These are phyloP conservation scores for Zelostemma sp. DNA, from an alignment of 1,140 invertebrate genomes.

Conservation along the genomic window DNA sequence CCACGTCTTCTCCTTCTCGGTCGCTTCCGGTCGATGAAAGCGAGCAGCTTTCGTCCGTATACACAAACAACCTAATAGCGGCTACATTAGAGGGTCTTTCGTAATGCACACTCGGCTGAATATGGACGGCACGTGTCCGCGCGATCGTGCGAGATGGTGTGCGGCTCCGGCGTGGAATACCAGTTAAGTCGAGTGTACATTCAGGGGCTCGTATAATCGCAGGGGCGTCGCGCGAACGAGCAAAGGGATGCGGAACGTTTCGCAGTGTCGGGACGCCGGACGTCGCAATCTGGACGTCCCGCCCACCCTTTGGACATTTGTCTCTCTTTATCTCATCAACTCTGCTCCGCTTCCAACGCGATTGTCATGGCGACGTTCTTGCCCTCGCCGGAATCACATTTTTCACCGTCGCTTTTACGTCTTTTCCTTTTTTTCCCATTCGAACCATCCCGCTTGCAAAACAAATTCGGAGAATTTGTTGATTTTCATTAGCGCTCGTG, in stretches of 20 bases:
- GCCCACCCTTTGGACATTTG: conserved; percentile 48
- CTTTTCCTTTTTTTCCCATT: too few relatives aligned
- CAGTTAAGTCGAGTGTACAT: conserved; percentile 44
- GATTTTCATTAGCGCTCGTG: not conserved
- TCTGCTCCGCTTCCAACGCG: conserved; percentile 42
- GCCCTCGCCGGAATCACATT: conserved; percentile 28
- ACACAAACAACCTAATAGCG: conserved; percentile 59
- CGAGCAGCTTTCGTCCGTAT: conserved; percentile 50
- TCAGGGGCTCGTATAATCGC: conserved; percentile 56
- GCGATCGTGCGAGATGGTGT: conserved; percentile 7
- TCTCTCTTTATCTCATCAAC: conserved; percentile 27
- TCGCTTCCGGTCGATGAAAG: conserved; percentile 56
- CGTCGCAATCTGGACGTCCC: conserved; percentile 62
- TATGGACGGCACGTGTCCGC: conserved; percentile 54
- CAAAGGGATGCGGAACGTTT: conserved; percentile 37
- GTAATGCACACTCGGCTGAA: conserved; percentile 48
- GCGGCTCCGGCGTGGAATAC: conserved; percentile 33
- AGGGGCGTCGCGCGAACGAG: conserved; percentile 53
- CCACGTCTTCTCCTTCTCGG: conserved; percentile 35
- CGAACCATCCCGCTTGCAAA: too few relatives aligned
- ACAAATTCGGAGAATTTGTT: not conserved
- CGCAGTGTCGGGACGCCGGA: conserved; percentile 61
- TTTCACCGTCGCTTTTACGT: conserved; percentile 19
- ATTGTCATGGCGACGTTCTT: conserved; percentile 63
- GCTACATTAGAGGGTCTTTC: conserved; percentile 53